Conservation (phyloP, 1,140 invertebrate genomes). For the Nasonia longicornis region DNA sequence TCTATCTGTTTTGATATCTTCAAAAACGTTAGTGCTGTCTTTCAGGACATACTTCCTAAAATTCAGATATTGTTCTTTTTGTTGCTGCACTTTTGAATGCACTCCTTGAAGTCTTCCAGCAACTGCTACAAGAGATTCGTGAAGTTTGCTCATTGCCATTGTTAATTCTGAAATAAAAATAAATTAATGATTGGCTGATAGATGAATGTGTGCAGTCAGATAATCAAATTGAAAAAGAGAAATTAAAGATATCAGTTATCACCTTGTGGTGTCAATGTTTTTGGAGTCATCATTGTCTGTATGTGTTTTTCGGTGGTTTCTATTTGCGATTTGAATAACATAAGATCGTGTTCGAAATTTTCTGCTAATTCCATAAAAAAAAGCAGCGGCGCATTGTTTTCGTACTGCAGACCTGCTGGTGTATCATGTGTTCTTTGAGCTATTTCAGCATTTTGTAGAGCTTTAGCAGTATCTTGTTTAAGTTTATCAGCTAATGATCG, state of each 20-base stretch:
- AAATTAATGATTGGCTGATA: neutral
- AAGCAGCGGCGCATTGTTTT: slow-evolving; percentile 80
- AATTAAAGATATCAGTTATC: slow-evolving; percentile 36
- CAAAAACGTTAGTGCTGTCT: slow-evolving; percentile 84
- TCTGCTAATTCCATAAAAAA: slow-evolving; percentile 81
- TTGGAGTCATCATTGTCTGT: slow-evolving; percentile 75
- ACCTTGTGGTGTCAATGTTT: slow-evolving; percentile 78
- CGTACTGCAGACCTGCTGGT: slow-evolving; percentile 81
- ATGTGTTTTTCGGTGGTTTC: slow-evolving; percentile 81
- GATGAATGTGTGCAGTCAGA: slow-evolving; percentile 37
- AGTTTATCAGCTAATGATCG: slow-evolving; percentile 77
- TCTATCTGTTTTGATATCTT: slow-evolving; percentile 65
- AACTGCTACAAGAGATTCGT: slow-evolving; percentile 86
- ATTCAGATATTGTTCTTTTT: slow-evolving; percentile 87
- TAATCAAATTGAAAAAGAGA: slow-evolving; percentile 21
- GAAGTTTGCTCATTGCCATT: slow-evolving; percentile 80
- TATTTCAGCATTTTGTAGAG: slow-evolving; percentile 82
- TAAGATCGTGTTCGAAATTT: slow-evolving; percentile 80
- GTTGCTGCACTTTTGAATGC: slow-evolving; percentile 80
- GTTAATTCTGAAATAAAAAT: slow-evolving; percentile 74
- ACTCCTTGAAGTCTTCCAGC: slow-evolving; percentile 86
- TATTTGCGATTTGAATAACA: slow-evolving; percentile 78
- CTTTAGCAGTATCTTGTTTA: slow-evolving; percentile 80
- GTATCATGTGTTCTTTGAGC: slow-evolving; percentile 84
- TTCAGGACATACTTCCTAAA: slow-evolving; percentile 82